These are phyloP conservation scores for Lithophane semibrunnea DNA, from an alignment of 2,888 invertebrate genomes.

Conservation along the genomic window DNA sequence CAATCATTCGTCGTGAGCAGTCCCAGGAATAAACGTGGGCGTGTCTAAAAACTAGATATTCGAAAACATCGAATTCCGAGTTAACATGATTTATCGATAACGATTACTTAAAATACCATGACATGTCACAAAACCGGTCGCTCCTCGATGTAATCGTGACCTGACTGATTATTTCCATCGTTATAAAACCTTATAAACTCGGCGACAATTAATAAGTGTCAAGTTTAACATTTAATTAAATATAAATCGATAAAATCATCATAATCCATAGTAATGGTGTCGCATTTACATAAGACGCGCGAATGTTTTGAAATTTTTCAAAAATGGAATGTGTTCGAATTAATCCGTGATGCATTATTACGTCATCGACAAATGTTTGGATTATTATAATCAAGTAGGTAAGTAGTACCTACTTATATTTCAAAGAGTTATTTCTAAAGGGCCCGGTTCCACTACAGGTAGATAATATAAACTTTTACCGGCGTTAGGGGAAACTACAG, in stretches of 20 bases:
- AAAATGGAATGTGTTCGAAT: slow-evolving; percentile 55
- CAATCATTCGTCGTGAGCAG: slow-evolving; percentile 58
- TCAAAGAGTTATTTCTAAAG: slow-evolving; percentile 38
- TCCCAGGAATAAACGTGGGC: slow-evolving; percentile 63
- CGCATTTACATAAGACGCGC: slow-evolving; percentile 63
- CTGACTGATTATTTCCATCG: slow-evolving; percentile 80
- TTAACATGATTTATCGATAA: slow-evolving; percentile 78
- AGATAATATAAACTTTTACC: slow-evolving; percentile 49
- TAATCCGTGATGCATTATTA: slow-evolving; percentile 41
- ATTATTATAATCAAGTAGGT: slow-evolving; percentile 38
- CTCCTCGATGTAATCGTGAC: slow-evolving; percentile 79
- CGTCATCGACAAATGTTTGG: slow-evolving; percentile 48
- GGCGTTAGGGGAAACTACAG: slow-evolving; percentile 34
- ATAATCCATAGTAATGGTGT: slow-evolving; percentile 69
- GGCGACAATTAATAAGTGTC: slow-evolving; percentile 87
- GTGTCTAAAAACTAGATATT: slow-evolving; percentile 68
- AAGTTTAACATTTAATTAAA: slow-evolving; percentile 85
- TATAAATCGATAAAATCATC: slow-evolving; percentile 80
- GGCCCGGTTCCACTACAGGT: slow-evolving; percentile 44
- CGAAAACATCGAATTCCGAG: slow-evolving; percentile 69
- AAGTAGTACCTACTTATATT: slow-evolving; percentile 12
- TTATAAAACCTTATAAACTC: slow-evolving; percentile 82
- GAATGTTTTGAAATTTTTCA: slow-evolving; percentile 56
- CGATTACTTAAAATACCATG: slow-evolving; percentile 83
- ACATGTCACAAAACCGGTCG: slow-evolving; percentile 82